Base-by-base conservation (phyloP, 2,888 invertebrate genomes). In the Epinotia brunnichana region DNA sequence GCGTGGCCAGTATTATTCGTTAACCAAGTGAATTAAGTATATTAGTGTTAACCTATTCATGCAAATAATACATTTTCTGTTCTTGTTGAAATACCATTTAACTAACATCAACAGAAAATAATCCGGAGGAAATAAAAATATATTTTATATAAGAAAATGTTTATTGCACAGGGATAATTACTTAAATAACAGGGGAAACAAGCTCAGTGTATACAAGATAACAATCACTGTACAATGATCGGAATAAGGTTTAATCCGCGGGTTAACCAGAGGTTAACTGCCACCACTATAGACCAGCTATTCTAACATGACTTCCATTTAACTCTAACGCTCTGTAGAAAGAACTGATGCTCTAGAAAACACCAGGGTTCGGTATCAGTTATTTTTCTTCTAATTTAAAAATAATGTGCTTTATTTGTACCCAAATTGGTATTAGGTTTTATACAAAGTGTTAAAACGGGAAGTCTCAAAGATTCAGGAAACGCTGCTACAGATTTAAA, bases 111-210 rank as follows among this genome's bases (percentile, higher is more conserved):
- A 15, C 15, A 1, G 44, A 44, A 41, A 69, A n/a, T n/a, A 77
- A 70, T 71, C 70, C 71, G 77, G 76, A n/a, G 48, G n/a, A 76
- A 69, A 80, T 81, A 81, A 79, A 39, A 73, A 63, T 74, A 19
- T 35, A 35, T 15, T 75, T 79, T 85, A 86, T 77, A 87, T 83
- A 88, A 89, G 84, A 87, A 85, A 81, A 82, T 83, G 74, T 90
- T 90, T 91, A 91, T 91, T 91, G 91, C 91, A 91, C 90, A 87
- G 87, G 87, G 89, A 89, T 88, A 86, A 84, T 85, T 85, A 87
- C 80, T 81, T 81, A 80, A 81, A 83, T 84, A 87, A 87, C 83
- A 88, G 84, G 83, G 82, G 82, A 80, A 83, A 82, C 78, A 78
- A 79, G 82, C 75, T 77, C 76, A 78, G 77, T 74, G 74, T 79